phyloP scores from a whole-genome alignment of 2,113 vertebrate genomes.

The Colaptes auratus region DNA sequence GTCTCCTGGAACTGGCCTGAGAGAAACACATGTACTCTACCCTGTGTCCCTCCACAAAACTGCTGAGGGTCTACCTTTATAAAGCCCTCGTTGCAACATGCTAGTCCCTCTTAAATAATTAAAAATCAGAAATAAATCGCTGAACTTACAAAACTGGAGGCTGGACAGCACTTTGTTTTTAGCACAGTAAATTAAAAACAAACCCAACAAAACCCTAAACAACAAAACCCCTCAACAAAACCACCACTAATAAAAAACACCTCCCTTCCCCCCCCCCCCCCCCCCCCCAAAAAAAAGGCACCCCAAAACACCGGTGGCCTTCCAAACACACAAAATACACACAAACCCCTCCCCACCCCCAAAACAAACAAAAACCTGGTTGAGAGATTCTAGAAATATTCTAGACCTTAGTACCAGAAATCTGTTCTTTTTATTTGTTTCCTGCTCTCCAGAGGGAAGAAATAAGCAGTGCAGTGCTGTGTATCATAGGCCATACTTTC shows the following conservation, averaged over 20 bases:
- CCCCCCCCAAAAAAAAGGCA: background rate
- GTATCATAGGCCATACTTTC: background rate
- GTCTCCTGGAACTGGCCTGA: conserved; percentile 20
- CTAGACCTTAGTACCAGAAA: background rate
- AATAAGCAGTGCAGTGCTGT: background rate
- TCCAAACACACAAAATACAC: too few relatives aligned
- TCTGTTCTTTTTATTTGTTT: background rate
- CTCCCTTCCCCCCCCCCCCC: too few relatives aligned
- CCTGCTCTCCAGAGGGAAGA: background rate
- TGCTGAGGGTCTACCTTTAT: background rate
- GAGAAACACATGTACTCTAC: background rate
- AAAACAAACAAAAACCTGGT: background rate
- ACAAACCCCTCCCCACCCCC: too few relatives aligned
- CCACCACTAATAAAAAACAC: too few relatives aligned
- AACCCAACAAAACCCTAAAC: too few relatives aligned
- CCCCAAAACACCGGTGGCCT: background rate
- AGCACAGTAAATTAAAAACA: background rate
- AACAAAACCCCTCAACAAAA: too few relatives aligned
- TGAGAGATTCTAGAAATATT: background rate
- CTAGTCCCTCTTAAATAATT: conserved; percentile 18
- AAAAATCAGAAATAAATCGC: background rate
- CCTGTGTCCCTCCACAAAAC: background rate
- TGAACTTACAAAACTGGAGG: background rate
- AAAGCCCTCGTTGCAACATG: background rate
- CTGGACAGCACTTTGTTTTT: background rate